Base-by-base conservation (phyloP, 2,888 invertebrate genomes). In the Eupithecia exiguata region DNA sequence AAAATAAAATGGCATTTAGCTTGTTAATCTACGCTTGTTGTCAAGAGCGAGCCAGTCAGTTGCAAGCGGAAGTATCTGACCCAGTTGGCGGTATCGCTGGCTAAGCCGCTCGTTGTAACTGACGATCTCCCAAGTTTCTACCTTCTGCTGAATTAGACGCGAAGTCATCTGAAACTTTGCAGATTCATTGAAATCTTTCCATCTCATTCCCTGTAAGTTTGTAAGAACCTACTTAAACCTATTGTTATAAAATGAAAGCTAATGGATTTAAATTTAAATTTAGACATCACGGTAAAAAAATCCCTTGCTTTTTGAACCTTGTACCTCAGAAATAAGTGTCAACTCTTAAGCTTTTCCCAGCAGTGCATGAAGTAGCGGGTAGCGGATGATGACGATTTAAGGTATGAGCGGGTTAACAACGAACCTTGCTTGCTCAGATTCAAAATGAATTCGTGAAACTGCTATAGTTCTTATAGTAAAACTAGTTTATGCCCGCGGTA, bases 21-120 rank as follows among this genome's bases (percentile, higher is more conserved):
- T 35, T 58, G 35, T 12, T 68, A 65, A 62, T 63, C 49, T 63
- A n/a, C 61, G 58, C 71, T 74, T 73, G 62, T 69, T 75, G 61
- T 66, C 67, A 68, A 68, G 65, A 77, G 70, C 73, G 63, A 74
- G 67, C 62, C 69, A 77, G 74, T 66, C 65, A 74, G 70, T 70
- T 73, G 73, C 79, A 78, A 81, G 78, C 74, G 80, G 79, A 81
- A 81, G 83, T 80, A 71, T 81, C 79, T 84, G 83, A 86, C 87
- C 86, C 76, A 86, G 78, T 83, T 83, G 61, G 74, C 72, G 65
- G 79, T 79, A 76, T 78, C 80, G 77, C 71, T 72, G 78, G 79
- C 77, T 84, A 83, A 87, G 83, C 86, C 83, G 73, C 76, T 75
- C 78, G 70, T 78, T 78, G 76, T 73, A 80, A 84, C 82, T 77